phyloP scores from a whole-genome alignment of 2,797 vertebrate species.

The Botia almorhae region DNA sequence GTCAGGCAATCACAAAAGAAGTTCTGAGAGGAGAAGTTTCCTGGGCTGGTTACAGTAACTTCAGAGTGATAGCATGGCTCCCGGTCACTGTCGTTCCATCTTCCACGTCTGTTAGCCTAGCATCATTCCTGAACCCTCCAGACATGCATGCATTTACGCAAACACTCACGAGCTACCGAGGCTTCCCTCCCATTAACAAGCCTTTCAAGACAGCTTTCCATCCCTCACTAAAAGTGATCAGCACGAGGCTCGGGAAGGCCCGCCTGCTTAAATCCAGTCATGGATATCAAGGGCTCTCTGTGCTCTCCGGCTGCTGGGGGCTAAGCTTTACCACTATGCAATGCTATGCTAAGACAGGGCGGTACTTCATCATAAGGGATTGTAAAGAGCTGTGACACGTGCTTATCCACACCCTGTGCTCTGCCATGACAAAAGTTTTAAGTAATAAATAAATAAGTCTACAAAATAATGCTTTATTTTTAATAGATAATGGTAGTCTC shows the following conservation, averaged over 20 bases:
- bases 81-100: slow-evolving; percentile 73
- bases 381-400: slow-evolving; percentile 80
- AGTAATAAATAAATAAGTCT: slow-evolving; percentile 64
- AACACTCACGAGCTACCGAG: slow-evolving; percentile 31
- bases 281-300: slow-evolving; percentile 79
- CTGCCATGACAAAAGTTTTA: slow-evolving; percentile 66
- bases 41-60: slow-evolving; percentile 46
- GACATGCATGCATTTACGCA: slow-evolving; percentile 38
- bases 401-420: slow-evolving; percentile 81
- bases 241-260: slow-evolving; percentile 77
- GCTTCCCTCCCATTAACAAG: slow-evolving; percentile 58
- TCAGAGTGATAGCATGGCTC: slow-evolving; percentile 60
- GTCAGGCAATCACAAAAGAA: slow-evolving; percentile 14
- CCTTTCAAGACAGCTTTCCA: slow-evolving; percentile 66
- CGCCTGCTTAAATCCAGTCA: slow-evolving; percentile 84
- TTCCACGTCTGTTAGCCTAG: slow-evolving; percentile 48
- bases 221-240: slow-evolving; percentile 80
- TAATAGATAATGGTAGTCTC: slow-evolving; percentile 55
- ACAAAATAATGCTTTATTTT: slow-evolving; percentile 68
- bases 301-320: slow-evolving; percentile 74
- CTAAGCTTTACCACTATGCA: slow-evolving; percentile 66
- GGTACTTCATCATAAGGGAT: slow-evolving; percentile 79
- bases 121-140: slow-evolving; percentile 36
- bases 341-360: slow-evolving; percentile 66
- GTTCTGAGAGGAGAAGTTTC: no score